A percentile compares a stretch with the other conserved stretches of the same genome.
Conservation (phyloP, 1,140 invertebrate species). For the Euwallacea fornicatus region DNA sequence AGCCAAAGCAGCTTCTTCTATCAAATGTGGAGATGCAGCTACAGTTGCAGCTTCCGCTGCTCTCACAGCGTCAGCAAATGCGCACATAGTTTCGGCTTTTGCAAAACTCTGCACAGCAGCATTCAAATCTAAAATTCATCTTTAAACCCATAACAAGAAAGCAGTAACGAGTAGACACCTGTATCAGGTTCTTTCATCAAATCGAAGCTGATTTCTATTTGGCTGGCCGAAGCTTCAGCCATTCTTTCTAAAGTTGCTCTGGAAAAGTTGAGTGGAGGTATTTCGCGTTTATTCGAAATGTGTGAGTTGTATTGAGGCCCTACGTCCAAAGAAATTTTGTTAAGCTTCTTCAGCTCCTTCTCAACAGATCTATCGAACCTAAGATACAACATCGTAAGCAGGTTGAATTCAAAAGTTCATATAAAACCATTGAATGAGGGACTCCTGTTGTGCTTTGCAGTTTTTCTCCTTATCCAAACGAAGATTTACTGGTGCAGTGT, state of each 20-base stretch:
- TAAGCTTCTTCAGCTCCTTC: constrained; percentile 47
- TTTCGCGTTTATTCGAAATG: not conserved
- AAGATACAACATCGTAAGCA: not conserved
- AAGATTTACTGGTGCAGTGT: constrained; percentile 19
- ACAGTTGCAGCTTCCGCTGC: constrained; percentile 53
- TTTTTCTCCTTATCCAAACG: constrained; percentile 21
- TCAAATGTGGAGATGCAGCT: constrained; percentile 51
- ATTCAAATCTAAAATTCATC: constrained; percentile 42
- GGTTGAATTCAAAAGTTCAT: not conserved
- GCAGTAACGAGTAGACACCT: constrained; percentile 4
- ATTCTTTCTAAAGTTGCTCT: constrained; percentile 39
- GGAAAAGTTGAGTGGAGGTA: constrained; percentile 29
- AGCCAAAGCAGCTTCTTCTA: constrained; percentile 53
- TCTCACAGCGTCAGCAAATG: constrained; percentile 52
- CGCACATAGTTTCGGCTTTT: constrained; percentile 51
- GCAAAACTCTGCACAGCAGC: constrained; percentile 52
- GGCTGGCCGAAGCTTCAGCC: constrained; percentile 45
- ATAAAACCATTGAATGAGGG: constrained; percentile 42
- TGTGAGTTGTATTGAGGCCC: constrained; percentile 19
- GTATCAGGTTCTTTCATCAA: constrained; percentile 45
- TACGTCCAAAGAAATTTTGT: constrained; percentile 18
- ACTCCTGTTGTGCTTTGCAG: constrained; percentile 35
- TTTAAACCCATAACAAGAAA: not conserved
- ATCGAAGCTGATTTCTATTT: constrained; percentile 45
- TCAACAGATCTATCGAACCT: constrained; percentile 51